These are phyloP conservation scores for Todus mexicanus DNA, from an alignment of 2,797 vertebrate genomes.

Conservation along the genomic window DNA sequence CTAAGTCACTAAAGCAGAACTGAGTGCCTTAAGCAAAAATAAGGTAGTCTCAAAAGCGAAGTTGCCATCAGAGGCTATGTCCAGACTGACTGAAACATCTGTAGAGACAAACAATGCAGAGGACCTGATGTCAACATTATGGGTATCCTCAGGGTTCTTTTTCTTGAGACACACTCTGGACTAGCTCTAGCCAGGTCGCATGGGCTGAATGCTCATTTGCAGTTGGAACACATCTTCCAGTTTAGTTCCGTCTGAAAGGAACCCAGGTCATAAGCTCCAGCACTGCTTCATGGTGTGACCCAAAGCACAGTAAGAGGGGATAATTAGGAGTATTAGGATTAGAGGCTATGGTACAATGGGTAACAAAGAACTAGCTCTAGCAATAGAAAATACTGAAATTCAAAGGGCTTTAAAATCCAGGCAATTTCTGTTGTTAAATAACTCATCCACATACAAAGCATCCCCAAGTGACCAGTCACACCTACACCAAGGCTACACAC, in stretches of 20 bases:
- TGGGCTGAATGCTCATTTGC: slow-evolving; percentile 17
- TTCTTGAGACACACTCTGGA: not conserved
- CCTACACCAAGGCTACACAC: not conserved
- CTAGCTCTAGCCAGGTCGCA: not conserved
- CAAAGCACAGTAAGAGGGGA: slow-evolving; percentile 11
- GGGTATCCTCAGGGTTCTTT: not conserved
- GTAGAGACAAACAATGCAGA: not conserved
- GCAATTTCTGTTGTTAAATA: slow-evolving; percentile 2
- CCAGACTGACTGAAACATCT: not conserved
- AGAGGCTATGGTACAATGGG: not conserved
- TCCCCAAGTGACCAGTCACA: not conserved
- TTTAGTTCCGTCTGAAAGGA: slow-evolving; percentile 11
- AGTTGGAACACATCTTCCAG: slow-evolving; percentile 23
- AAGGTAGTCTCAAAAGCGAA: not conserved
- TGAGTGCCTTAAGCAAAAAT: not conserved
- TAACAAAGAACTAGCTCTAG: slow-evolving; percentile 14
- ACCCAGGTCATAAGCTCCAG: not conserved
- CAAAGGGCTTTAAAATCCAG: slow-evolving; percentile 9
- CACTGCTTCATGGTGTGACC: not conserved
- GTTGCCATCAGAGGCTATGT: not conserved
- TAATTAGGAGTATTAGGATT: slow-evolving; percentile 39
- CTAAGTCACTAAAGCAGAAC: not conserved
- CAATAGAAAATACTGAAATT: slow-evolving; percentile 2
- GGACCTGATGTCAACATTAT: not conserved
- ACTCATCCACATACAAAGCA: not conserved